These are phyloP conservation scores for Lycaon pictus DNA, from an alignment of 2,113 vertebrate species.

Conservation along the genomic window DNA sequence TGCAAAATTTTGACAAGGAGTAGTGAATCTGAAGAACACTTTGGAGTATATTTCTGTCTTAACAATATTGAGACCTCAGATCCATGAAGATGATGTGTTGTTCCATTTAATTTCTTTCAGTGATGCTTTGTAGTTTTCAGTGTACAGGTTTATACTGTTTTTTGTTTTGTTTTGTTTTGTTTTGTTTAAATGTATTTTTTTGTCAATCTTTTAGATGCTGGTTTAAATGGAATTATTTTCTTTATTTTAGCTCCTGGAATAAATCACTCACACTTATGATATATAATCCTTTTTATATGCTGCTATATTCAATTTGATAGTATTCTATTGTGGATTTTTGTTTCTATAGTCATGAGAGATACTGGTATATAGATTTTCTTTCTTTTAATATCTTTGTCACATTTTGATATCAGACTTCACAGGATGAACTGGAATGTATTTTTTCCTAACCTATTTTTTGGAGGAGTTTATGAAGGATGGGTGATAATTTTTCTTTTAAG, in stretches of 20 bases:
- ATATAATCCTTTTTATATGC: background rate
- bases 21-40: background rate
- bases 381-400: background rate
- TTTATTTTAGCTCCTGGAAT: background rate
- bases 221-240: background rate
- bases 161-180: background rate
- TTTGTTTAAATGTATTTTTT: background rate
- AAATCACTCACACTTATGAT: background rate
- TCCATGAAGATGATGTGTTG: background rate
- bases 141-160: background rate
- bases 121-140: background rate
- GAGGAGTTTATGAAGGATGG: background rate
- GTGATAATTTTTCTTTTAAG: background rate
- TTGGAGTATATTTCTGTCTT: background rate
- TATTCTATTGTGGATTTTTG: background rate
- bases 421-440: background rate
- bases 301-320: background rate
- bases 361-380: background rate
- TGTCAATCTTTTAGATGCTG: background rate
- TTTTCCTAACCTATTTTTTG: background rate
- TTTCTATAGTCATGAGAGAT: background rate
- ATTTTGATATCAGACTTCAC: background rate
- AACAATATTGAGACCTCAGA: background rate
- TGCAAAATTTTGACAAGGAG: background rate
- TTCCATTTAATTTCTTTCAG: background rate